Evolutionary conservation across 2,113 vertebrate species (phyloP), one percentile per base, ranked within the genome.

Genomic region (Brachyhypopomus gauderio): DNA sequence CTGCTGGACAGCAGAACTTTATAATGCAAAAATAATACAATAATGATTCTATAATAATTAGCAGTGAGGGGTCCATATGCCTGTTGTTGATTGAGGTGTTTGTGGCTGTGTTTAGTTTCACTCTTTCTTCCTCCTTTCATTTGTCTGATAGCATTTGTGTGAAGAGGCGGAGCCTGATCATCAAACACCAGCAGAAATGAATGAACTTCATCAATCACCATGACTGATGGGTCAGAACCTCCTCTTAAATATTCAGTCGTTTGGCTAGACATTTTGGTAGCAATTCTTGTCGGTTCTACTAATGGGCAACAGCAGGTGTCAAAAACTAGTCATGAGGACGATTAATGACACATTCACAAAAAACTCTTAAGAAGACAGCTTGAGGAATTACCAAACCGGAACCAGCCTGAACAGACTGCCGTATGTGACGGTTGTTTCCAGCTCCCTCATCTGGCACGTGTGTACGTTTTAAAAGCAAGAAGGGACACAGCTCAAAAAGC

Each of bases 191-290:
- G 30, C 41, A 64, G 41, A 83, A n/a, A 78, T 64, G 36, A 73
- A 83, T 66, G 19, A 78, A 63, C 67, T 23, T 72, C 75, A 77
- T 83, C 56, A 72, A 34, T 83, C 81, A 63, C 48, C 4, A 27
- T 36, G 41, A 63, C 23, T 77, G 59, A 72, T n/a, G 30, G 66
- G 81, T 83, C 58, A 73, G 60, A 45, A 69, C 30, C 23, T 78
- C 63, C 19, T 41, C 55, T 69, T 82, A 60, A 55, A 20, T 62
- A 30, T 25, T 75, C 62, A 69, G 45, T 79, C 52, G 58, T 78
- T 64, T 73, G n/a, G 20, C 27, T 72, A 22, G 23, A 62, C 27
- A 72, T 66, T 25, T 72, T 69, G 25, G 58, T 72, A 4, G 25
- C 27, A 30, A 3, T 30, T 22, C 25, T 72, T 78, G 27, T 20